These are phyloP conservation scores for Ectropis grisescens DNA, from an alignment of 1,140 invertebrate species.

Conservation along the genomic window DNA sequence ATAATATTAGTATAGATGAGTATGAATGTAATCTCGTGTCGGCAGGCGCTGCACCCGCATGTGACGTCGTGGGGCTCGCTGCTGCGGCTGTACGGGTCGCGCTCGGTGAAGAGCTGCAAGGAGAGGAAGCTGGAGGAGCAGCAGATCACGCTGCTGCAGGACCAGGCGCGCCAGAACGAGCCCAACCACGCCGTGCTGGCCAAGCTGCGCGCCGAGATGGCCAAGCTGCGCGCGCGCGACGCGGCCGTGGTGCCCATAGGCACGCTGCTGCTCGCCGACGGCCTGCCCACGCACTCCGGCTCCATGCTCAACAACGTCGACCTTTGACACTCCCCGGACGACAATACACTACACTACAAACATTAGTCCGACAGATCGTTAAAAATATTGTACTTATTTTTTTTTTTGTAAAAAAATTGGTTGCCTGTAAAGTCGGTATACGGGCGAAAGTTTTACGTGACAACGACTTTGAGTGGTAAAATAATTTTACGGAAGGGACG, in stretches of 20 bases:
- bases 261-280: conserved; percentile 76
- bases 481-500: no score
- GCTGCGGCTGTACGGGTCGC: conserved; percentile 91
- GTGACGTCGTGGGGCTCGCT: conserved; percentile 96
- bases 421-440: no score
- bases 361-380: no score
- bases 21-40: no score
- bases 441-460: no score
- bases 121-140: conserved; percentile 96
- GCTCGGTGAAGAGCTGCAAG: conserved; percentile 92
- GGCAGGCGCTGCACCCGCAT: conserved; percentile 90
- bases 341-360: no score
- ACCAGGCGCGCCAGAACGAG: conserved; percentile 90
- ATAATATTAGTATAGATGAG: no score
- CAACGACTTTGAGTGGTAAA: no score
- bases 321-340: conserved; percentile 46
- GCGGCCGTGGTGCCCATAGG: conserved; percentile 81
- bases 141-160: conserved; percentile 92
- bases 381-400: no score
- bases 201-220: conserved; percentile 92
- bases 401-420: no score
- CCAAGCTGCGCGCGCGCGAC: conserved; percentile 79
- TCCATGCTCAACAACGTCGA: conserved; percentile 77
- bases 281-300: conserved; percentile 72
- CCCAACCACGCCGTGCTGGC: conserved; percentile 95